A percentile compares a stretch with the other conserved stretches of the same genome.
Conservation (phyloP, 92 coral and sea anemone genomes). For the Galaxea fascicularis region DNA sequence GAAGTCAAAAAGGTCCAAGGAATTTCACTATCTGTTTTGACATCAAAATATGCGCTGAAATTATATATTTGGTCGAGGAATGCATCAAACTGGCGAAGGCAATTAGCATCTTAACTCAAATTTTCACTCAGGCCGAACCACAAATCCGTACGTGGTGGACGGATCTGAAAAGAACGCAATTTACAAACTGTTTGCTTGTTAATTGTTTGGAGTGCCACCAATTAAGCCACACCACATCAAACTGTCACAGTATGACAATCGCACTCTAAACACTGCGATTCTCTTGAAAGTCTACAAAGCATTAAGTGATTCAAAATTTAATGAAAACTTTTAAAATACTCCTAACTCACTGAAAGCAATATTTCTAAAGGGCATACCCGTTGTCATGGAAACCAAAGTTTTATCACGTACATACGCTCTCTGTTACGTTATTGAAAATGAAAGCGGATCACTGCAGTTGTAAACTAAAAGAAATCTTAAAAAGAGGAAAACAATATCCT, state of each 20-base stretch:
- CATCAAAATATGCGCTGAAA: background rate
- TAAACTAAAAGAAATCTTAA: too few relatives aligned
- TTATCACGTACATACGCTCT: conserved; percentile 3
- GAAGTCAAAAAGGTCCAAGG: background rate
- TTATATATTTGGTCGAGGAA: background rate
- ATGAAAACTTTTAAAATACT: conserved; percentile 36
- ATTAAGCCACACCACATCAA: conserved; percentile 21
- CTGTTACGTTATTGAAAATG: background rate
- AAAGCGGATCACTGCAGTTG: too few relatives aligned
- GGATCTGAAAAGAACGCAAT: conserved; percentile 30
- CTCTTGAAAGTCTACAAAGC: conserved; percentile 20
- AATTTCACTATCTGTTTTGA: background rate
- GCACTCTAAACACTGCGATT: background rate
- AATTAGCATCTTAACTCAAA: conserved; percentile 12
- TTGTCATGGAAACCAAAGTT: conserved; percentile 20
- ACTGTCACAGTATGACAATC: conserved; percentile 31
- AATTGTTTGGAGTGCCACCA: conserved; percentile 34
- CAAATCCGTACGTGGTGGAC: background rate
- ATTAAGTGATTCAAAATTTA: conserved; percentile 20
- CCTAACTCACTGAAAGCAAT: conserved; percentile 21
- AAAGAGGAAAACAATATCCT: too few relatives aligned
- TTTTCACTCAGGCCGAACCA: background rate
- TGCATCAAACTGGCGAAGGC: conserved; percentile 4
- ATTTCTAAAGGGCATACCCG: conserved; percentile 2
- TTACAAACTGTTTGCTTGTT: conserved; percentile 29